phyloP scores from a whole-genome alignment of 1,140 invertebrate species.

The Pseudomyrmex sp. region DNA sequence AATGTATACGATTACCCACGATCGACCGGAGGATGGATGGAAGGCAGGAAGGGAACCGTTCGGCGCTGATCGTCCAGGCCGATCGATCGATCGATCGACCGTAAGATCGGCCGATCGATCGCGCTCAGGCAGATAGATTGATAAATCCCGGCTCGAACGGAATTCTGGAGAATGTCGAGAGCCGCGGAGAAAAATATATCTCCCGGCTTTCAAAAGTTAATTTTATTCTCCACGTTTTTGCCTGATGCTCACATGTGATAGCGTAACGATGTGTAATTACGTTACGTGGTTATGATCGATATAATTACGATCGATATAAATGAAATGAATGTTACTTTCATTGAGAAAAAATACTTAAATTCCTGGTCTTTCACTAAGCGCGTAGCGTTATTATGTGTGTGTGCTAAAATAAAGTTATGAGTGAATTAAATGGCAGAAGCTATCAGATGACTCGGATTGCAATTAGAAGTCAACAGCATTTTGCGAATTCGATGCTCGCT shows the following conservation, averaged over 20 bases:
- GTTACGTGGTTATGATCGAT: too few relatives aligned
- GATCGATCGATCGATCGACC: slow-evolving; percentile 16
- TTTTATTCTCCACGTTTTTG: too few relatives aligned
- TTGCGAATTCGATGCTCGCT: background rate
- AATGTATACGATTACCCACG: slow-evolving; percentile 43
- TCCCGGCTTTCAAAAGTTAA: too few relatives aligned
- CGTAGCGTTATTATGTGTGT: too few relatives aligned
- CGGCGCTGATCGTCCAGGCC: slow-evolving; percentile 6
- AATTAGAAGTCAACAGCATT: slow-evolving; percentile 15
- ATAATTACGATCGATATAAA: too few relatives aligned
- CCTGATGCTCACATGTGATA: background rate
- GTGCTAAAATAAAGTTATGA: too few relatives aligned
- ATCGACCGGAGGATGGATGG: background rate
- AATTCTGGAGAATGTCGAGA: background rate
- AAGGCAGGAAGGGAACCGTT: background rate
- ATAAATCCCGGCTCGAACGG: slow-evolving; percentile 1
- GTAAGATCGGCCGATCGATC: slow-evolving; percentile 12
- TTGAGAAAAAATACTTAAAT: too few relatives aligned
- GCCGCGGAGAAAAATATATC: background rate
- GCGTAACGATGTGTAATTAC: too few relatives aligned
- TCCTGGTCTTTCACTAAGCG: too few relatives aligned
- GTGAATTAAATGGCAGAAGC: too few relatives aligned
- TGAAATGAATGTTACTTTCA: too few relatives aligned
- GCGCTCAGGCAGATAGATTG: slow-evolving; percentile 26
- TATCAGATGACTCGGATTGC: background rate